Conservation (phyloP, 1,140 invertebrate genomes). For the Pectinophora gossypiella region DNA sequence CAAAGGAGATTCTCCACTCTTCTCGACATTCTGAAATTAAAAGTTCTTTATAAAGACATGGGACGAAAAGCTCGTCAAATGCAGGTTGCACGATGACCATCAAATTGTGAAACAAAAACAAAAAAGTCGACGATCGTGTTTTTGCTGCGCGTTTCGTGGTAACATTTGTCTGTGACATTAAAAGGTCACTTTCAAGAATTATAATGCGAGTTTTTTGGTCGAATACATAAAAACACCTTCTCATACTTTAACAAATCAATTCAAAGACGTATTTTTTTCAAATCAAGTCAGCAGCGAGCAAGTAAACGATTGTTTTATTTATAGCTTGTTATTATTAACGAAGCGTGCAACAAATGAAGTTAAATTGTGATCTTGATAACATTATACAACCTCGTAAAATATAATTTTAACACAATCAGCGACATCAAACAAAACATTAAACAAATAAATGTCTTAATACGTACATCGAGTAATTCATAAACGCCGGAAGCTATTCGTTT, state of each 20-base stretch:
- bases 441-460: conserved; percentile 2
- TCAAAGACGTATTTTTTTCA: not conserved
- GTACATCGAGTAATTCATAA: conserved; percentile 78
- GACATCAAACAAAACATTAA: not conserved
- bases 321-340: not conserved
- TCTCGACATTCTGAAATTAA: conserved; percentile 48
- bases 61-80: too few relatives aligned
- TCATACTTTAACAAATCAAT: not conserved
- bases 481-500: conserved; percentile 79
- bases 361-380: not conserved
- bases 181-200: conserved; percentile 51
- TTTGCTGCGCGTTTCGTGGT: conserved; percentile 27
- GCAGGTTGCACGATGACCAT: not conserved
- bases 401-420: too few relatives aligned
- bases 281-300: not conserved
- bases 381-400: too few relatives aligned
- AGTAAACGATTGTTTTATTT: too few relatives aligned
- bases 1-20: conserved; percentile 30
- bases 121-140: conserved; percentile 30
- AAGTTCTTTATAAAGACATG: too few relatives aligned
- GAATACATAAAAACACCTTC: not conserved
- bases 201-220: conserved; percentile 29
- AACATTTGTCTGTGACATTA: conserved; percentile 44
- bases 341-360: not conserved
- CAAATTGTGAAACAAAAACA: conserved; percentile 13